These are phyloP conservation scores for Cynocephalus volans DNA, from an alignment of 2,113 vertebrate species.

Conservation along the genomic window DNA sequence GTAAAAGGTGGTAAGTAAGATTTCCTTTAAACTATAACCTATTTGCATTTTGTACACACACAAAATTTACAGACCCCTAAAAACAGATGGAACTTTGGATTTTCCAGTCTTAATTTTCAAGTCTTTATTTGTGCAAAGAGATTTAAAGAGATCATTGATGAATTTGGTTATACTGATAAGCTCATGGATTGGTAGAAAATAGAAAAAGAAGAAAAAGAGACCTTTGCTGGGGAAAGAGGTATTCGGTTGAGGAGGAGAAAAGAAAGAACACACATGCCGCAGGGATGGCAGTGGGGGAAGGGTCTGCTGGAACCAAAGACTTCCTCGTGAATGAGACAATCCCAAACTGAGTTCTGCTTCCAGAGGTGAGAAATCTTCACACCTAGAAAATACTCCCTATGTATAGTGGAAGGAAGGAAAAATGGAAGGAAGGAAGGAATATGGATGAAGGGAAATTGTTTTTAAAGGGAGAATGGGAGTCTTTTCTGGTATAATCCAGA, in stretches of 20 bases:
- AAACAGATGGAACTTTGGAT: neutral
- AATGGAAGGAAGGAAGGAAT: too few relatives aligned
- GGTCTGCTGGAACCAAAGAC: neutral
- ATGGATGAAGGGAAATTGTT: neutral
- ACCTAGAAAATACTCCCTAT: neutral
- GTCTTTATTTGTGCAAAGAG: neutral
- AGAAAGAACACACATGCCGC: neutral
- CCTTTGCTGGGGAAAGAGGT: neutral
- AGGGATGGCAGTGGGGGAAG: rapidly evolving
- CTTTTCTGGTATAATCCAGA: neutral
- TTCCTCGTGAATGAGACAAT: neutral
- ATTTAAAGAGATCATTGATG: neutral
- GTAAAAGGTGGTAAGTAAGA: neutral
- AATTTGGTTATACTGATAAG: neutral
- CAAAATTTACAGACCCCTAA: neutral
- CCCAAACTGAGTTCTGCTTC: neutral
- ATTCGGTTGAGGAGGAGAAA: neutral
- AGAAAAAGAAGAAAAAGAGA: neutral
- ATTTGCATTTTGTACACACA: neutral
- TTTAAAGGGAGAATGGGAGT: neutral
- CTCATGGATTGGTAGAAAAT: neutral
- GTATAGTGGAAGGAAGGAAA: neutral
- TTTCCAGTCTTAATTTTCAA: neutral
- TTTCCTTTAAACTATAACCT: neutral
- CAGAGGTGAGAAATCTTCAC: neutral